These are phyloP conservation scores for Aricia artaxerxes DNA, from an alignment of 2,888 invertebrate genomes.

Conservation along the genomic window DNA sequence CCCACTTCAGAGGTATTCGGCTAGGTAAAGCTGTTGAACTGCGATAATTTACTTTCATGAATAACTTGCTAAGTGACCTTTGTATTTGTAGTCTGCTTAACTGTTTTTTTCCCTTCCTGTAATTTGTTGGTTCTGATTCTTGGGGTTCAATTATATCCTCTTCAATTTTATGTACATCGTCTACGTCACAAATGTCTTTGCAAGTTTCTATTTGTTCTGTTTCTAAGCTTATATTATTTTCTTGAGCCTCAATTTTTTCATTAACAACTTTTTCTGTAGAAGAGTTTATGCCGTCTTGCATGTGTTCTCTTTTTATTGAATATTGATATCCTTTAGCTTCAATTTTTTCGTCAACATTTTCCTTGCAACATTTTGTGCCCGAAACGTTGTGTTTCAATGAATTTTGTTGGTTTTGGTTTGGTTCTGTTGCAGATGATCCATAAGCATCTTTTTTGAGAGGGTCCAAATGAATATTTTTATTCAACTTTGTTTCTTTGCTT, in stretches of 20 bases:
- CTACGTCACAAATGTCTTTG: not conserved
- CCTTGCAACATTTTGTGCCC: not conserved
- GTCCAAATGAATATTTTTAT: not conserved
- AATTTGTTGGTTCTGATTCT: not conserved
- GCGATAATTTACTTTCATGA: not conserved
- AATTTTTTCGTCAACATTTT: not conserved
- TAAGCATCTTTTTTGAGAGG: not conserved
- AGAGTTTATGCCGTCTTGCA: not conserved
- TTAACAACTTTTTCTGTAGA: not conserved
- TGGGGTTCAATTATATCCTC: not conserved
- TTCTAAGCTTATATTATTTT: not conserved
- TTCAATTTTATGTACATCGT: not conserved
- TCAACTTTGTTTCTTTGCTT: not conserved
- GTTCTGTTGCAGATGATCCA: not conserved
- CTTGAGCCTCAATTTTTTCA: not conserved
- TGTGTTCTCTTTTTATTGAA: not conserved
- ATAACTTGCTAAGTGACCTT: not conserved
- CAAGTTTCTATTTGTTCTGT: not conserved
- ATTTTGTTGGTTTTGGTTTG: not conserved
- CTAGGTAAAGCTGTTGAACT: not conserved
- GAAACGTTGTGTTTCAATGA: not conserved
- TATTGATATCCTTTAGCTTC: not conserved
- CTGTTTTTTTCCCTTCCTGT: not conserved
- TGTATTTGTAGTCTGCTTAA: not conserved
- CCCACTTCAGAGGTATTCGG: slow-evolving; percentile 18